phyloP scores from a whole-genome alignment of 2,888 invertebrate genomes.

The Plebejus anna region DNA sequence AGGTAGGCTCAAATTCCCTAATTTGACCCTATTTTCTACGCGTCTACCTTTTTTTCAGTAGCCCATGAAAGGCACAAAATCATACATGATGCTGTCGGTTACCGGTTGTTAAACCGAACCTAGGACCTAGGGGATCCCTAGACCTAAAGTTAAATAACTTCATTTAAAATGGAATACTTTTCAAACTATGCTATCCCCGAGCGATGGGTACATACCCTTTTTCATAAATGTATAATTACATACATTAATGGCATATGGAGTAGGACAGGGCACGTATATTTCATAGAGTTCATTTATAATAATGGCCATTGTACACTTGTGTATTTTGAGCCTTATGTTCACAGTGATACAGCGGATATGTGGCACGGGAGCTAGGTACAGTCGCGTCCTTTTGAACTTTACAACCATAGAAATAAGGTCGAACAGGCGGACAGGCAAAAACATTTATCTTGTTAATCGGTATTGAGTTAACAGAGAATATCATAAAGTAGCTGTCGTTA shows the following conservation, averaged over 20 bases:
- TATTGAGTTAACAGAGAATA: slow-evolving; percentile 19
- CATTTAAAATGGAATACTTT: slow-evolving; percentile 11
- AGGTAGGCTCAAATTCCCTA: too few species aligned
- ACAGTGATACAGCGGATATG: background rate
- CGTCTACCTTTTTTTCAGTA: too few species aligned
- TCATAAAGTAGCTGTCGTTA: slow-evolving; percentile 16
- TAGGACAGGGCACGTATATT: slow-evolving; percentile 16
- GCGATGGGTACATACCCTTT: background rate
- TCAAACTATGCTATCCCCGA: background rate
- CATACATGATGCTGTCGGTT: background rate
- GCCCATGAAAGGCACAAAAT: too few species aligned
- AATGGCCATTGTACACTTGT: background rate
- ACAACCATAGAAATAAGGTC: background rate
- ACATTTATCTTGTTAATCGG: slow-evolving; percentile 16
- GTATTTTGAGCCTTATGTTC: background rate
- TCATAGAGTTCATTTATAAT: slow-evolving; percentile 19
- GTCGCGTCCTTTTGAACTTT: background rate
- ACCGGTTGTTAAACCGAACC: background rate
- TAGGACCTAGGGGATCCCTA: too few species aligned
- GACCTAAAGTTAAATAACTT: background rate
- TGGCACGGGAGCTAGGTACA: background rate
- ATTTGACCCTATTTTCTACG: too few species aligned
- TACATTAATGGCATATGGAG: slow-evolving; percentile 22
- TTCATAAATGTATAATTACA: slow-evolving; percentile 28
- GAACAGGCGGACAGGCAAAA: background rate